Evolutionary conservation across 2,113 vertebrate genomes (phyloP), one percentile per base, ranked within the genome.

Genomic region (Meleagris gallopavo): DNA sequence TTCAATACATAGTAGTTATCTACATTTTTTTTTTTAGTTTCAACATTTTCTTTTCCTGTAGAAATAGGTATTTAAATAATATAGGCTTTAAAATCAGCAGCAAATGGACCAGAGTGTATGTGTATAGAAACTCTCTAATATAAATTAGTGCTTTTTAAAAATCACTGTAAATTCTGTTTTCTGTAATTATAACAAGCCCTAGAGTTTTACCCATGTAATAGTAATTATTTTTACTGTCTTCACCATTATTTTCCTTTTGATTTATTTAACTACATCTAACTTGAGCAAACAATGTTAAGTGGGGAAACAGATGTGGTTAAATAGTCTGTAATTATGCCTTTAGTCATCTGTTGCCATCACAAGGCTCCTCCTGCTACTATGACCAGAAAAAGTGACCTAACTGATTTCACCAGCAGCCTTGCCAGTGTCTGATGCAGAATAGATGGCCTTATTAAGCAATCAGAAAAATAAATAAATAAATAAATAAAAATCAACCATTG

Each of bases 221-320:
- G 95, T 97, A 95, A 98, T 98, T 97, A 97, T 97, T 97, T 98
- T 98, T 94, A 88, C 24, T 97, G 93, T 97, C 97, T 98, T 98
- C 97, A 96, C 94, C 46, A 81, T 98, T 97, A 97, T 98, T 98
- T 97, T 97, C 97, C 96, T 97, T 98, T 98, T 96, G 90, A 97
- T 97, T 97, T 98, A 97, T 97, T 98, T 97, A 98, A 98, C 97
- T 98, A 95, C 95, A 95, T 97, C 97, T 98, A 97, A 98, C 98
- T 98, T 98, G 97, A 98, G 95, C 95, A 98, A 97, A 98, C 97
- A 98, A 97, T 98, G 97, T 98, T 98, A 98, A 98, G 98, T 98
- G 97, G 97, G 84, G 93, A 98, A 98, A 97, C 97, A 98, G 97
- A 98, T 97, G 97, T 86, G 88, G 96, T 97, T 97, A 97, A 98